Evolutionary conservation across 2,113 vertebrate species (phyloP), one percentile per base, ranked within the genome.

Genomic region (Alces alces): DNA sequence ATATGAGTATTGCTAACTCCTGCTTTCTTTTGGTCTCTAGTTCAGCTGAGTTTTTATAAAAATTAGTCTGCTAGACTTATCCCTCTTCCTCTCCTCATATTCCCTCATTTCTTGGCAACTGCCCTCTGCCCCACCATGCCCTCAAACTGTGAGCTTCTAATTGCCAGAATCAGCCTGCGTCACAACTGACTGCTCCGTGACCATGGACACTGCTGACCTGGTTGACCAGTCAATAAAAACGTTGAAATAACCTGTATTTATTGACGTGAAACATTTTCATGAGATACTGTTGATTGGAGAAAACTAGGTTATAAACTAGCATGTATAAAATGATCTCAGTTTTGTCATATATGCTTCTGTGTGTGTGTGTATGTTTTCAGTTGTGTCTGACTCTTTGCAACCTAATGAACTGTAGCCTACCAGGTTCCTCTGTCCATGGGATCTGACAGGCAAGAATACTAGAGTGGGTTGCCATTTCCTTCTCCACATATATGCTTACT

Each of bases 201-300:
- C 57, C 28, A 1, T 23, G 73, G 70, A 70, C 14, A 7, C 73
- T 55, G 88, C 92, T 80, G 78, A 84, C 86, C 50, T 9, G 39
- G 43, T 30, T 66, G 55, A 36, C 17, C 43, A 78, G 76, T 93
- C 95, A 91, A 66, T 95, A 33, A 86, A 96, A 78, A 94, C 78
- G 94, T 78, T 43, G n/a, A 66, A 66, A 86, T 70, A 87, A 96
- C 93, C 86, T 96, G 58, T 91, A 70, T 80, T 97, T 47, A 82
- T 60, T 95, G 84, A 97, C 8, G 36, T 66, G 55, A 92, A 93
- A 86, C 36, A 39, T 86, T 88, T 97, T 91, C 28, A 58, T 73
- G 80, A 57, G 55, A 64, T 80, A 19, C 7, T 86, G 23, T 57
- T 91, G 70, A 91, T 61, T 93, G n/a, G 95, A 70, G 89, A 93